Percentiles rank a stretch among this genome's conserved stretches.
Evolutionary conservation across 2,888 invertebrate genomes (phyloP).

Genomic region (Eremobia ochroleuca): DNA sequence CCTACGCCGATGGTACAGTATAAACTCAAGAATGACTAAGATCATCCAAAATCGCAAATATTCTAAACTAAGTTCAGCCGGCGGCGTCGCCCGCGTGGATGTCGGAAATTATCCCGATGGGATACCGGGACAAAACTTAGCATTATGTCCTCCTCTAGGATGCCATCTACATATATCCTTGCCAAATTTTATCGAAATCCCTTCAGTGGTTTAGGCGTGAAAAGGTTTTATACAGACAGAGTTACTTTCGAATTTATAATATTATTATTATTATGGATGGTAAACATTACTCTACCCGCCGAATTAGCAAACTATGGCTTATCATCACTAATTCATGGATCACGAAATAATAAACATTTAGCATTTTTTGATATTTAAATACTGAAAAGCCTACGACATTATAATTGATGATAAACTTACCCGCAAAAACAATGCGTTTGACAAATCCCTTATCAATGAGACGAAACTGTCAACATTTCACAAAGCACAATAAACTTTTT

Average conservation of each 20-base stretch:
- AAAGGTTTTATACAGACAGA: neutral
- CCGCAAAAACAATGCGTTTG: conserved; percentile 52
- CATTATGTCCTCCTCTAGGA: neutral
- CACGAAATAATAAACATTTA: conserved; percentile 12
- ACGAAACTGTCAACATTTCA: conserved; percentile 37
- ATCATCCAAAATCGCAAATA: neutral
- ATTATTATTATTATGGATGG: neutral
- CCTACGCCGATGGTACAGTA: no score
- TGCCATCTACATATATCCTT: neutral
- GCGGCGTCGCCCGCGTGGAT: neutral
- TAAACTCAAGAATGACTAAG: neutral
- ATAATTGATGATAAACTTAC: conserved; percentile 58
- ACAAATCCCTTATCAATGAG: conserved; percentile 63
- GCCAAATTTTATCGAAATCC: neutral
- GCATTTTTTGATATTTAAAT: conserved; percentile 22
- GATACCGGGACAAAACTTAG: no score
- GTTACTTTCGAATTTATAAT: neutral
- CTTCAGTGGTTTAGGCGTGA: neutral
- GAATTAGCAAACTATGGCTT: neutral
- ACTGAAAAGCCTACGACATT: neutral
- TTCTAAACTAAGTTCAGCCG: neutral
- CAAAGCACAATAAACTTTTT: conserved; percentile 40
- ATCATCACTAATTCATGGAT: conserved; percentile 9
- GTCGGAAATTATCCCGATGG: neutral
- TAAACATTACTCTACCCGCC: conserved; percentile 22